Evolutionary conservation across 2,888 invertebrate genomes (phyloP), one percentile per base, ranked within the genome.

Genomic region (Scaptomyza caliginosa): DNA sequence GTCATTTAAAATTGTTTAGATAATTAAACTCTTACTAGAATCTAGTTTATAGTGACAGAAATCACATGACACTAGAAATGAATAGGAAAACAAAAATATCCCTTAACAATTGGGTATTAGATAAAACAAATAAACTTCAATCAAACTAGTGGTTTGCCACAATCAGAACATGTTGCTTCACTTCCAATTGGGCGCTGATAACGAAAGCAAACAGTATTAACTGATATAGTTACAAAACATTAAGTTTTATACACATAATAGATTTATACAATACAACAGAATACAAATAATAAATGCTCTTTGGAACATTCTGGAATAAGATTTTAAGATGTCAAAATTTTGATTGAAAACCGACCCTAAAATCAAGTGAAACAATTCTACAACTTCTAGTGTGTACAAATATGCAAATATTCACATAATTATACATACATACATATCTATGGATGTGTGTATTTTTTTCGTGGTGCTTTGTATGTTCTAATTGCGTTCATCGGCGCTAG

Each of bases 401-500:
- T 2, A 46, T 24, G 21, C 3, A 40, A 23, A 40, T 56, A 40
- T 52, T 50, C 2, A 45, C 39, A 21, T 21, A 30, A 42, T 40
- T 46, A 46, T 59, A 59, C 60, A 51, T 50, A 24, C 46, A 6
- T 38, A 26, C n/a, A n/a, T n/a, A n/a, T 57, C 19, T 62, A 17
- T 55, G 38, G 43, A n/a, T 45, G 11, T 54, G 43, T 59, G 46
- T 38, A 19, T n/a, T 21, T 21, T 42, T 51, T 59, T 59, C 34
- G 63, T 46, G 74, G 46, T 62, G 55, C n/a, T n/a, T n/a, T n/a
- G 56, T 54, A 59, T 71, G 65, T 69, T 85, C 83, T 82, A 85
- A 86, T 85, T 85, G 72, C 62, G 86, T 78, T 85, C 83, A 80
- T 86, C 85, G 80, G 67, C 60, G 66, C 38, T 51, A 49, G 66